Conservation (phyloP, 2,113 vertebrate species). For the Myiopsitta monachus region DNA sequence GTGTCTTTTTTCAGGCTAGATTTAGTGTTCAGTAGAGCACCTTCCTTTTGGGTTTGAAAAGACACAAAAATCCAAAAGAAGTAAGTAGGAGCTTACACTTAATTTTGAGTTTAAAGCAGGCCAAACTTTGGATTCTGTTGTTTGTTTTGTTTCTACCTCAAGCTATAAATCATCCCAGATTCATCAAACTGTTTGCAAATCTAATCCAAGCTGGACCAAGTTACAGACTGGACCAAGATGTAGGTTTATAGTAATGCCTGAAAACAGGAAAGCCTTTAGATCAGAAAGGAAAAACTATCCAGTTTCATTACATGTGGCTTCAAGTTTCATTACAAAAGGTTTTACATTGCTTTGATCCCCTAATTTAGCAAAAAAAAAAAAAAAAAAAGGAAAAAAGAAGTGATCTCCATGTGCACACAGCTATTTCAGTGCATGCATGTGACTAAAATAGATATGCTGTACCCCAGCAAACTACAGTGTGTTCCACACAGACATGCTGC, state of each 20-base stretch:
- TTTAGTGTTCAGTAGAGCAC: not conserved
- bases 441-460: not conserved
- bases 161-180: constrained; percentile 43
- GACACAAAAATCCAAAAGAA: not conserved
- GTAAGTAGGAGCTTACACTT: not conserved
- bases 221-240: constrained; percentile 38
- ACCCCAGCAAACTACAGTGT: not conserved
- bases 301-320: constrained; percentile 62
- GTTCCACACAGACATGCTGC: not conserved
- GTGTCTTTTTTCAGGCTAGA: not conserved
- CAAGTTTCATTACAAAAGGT: constrained; percentile 55
- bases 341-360: constrained; percentile 55
- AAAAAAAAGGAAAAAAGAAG: not conserved
- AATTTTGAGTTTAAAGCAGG: not conserved
- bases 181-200: constrained; percentile 57
- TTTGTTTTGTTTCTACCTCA: constrained; percentile 48
- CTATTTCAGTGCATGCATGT: not conserved
- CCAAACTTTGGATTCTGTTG: not conserved
- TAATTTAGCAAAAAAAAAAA: constrained; percentile 22
- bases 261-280: constrained; percentile 63
- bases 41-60: constrained; percentile 15
- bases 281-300: constrained; percentile 59
- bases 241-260: constrained; percentile 58
- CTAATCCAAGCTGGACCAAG: constrained; percentile 44
- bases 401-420: not conserved